These are phyloP conservation scores for Junonia oenone DNA, from an alignment of 2,888 invertebrate genomes.

Conservation along the genomic window DNA sequence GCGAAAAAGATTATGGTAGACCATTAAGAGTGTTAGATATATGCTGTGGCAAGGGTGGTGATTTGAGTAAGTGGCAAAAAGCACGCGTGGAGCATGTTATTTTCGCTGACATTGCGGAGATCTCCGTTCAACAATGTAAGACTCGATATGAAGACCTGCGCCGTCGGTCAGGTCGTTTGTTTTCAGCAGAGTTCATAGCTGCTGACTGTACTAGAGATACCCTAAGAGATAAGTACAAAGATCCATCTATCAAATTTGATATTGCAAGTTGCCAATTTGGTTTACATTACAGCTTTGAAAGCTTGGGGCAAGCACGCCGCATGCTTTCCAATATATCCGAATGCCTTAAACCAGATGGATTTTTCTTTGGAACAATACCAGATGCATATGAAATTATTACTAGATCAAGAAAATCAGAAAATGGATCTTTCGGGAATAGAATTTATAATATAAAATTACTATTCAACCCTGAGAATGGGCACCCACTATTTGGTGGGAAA, in stretches of 20 bases:
- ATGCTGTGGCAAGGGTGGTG: constrained; percentile 99
- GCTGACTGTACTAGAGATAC: constrained; percentile 94
- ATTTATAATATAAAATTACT: constrained; percentile 87
- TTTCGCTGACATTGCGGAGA: constrained; percentile 95
- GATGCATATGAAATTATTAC: constrained; percentile 95
- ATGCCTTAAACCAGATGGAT: constrained; percentile 92
- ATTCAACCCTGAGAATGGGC: constrained; percentile 81
- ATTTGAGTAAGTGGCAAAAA: constrained; percentile 97
- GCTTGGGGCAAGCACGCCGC: constrained; percentile 90
- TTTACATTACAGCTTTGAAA: constrained; percentile 97
- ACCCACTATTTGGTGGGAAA: constrained; percentile 95
- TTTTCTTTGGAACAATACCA: constrained; percentile 97
- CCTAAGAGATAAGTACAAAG: constrained; percentile 86
- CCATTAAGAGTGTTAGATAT: constrained; percentile 91
- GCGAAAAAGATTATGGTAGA: constrained; percentile 83
- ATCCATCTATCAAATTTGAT: constrained; percentile 90
- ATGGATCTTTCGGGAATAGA: constrained; percentile 86
- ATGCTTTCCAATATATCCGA: constrained; percentile 96
- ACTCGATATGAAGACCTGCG: constrained; percentile 88
- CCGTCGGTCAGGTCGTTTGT: constrained; percentile 69
- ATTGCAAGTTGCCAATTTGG: constrained; percentile 98
- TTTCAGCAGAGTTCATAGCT: constrained; percentile 92
- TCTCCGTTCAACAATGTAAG: constrained; percentile 94
- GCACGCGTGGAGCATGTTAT: constrained; percentile 89
- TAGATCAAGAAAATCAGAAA: constrained; percentile 79